Percentiles rank a stretch among this genome's conserved stretches.
These are phyloP conservation scores for Ptychoptera albimana DNA, from an alignment of 2,888 invertebrate genomes.

Conservation along the genomic window DNA sequence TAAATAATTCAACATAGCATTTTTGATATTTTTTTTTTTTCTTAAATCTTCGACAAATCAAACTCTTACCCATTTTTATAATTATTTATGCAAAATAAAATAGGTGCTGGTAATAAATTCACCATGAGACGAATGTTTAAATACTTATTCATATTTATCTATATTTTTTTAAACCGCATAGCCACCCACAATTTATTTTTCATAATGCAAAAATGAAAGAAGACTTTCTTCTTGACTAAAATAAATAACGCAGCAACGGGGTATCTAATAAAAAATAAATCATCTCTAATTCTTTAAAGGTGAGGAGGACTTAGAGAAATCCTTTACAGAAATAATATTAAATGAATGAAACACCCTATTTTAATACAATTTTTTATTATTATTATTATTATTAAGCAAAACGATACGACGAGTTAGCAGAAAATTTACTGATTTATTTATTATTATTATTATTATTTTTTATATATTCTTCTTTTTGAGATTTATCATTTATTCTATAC, in stretches of 20 bases:
- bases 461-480: no score
- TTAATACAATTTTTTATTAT: no score
- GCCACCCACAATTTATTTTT: background rate
- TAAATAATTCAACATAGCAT: no score
- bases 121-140: background rate
- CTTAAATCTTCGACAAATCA: no score
- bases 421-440: background rate
- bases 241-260: background rate
- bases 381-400: conserved; percentile 1
- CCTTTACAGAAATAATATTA: background rate
- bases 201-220: no score
- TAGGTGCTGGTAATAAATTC: background rate
- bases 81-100: background rate
- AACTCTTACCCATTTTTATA: no score
- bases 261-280: conserved; percentile 1
- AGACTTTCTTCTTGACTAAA: no score
- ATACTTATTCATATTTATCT: background rate
- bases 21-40: no score
- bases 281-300: background rate
- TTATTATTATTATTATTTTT: background rate
- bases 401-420: conserved; percentile 4
- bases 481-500: no score
- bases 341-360: background rate
- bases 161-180: background rate
- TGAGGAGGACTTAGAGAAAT: background rate